Percentiles rank a stretch among this genome's conserved stretches.
Conservation (phyloP, 1,140 invertebrate genomes). For the Bradysia coprophila region DNA sequence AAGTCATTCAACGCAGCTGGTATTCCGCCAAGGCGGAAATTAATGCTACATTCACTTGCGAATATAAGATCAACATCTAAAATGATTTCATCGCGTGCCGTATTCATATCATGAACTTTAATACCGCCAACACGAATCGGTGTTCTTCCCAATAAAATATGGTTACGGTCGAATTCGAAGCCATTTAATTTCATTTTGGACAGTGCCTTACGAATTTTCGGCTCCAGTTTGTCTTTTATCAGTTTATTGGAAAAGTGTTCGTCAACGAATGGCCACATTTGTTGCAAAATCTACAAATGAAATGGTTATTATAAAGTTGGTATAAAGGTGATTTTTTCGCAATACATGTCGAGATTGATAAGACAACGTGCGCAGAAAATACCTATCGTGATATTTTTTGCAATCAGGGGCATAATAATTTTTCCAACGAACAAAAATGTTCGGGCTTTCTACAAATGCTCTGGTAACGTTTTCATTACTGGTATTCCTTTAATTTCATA, state of each 20-base stretch:
- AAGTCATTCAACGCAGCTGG: slow-evolving; percentile 86
- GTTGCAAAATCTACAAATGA: slow-evolving; percentile 42
- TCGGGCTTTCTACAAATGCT: no score
- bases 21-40: slow-evolving; percentile 62
- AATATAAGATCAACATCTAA: slow-evolving; percentile 90
- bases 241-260: slow-evolving; percentile 67
- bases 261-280: slow-evolving; percentile 92
- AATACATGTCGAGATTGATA: no score
- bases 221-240: slow-evolving; percentile 68
- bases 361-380: no score
- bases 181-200: slow-evolving; percentile 70
- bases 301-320: no score
- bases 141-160: slow-evolving; percentile 81
- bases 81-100: slow-evolving; percentile 84
- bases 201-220: slow-evolving; percentile 54
- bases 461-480: no score
- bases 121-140: slow-evolving; percentile 82
- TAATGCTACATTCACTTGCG: slow-evolving; percentile 85
- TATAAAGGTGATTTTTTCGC: no score
- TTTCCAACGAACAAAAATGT: no score
- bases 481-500: no score
- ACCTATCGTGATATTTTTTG: no score
- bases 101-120: slow-evolving; percentile 88
- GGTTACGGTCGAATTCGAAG: slow-evolving; percentile 64
- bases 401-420: no score